Evolutionary conservation across 2,113 vertebrate species (phyloP), one percentile per base, ranked within the genome.

Genomic region (Perca fluviatilis): DNA sequence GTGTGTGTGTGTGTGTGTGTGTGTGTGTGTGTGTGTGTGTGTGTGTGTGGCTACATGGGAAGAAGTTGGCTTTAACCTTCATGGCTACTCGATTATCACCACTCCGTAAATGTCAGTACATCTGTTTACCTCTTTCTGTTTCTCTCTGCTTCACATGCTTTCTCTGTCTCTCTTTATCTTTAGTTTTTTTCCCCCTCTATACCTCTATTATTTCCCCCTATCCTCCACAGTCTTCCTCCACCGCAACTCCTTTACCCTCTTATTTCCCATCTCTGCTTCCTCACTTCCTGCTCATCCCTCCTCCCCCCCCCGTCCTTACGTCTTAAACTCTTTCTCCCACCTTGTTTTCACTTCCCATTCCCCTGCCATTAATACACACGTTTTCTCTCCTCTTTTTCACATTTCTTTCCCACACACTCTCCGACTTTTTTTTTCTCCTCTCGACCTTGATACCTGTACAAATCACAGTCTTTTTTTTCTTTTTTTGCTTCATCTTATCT

Each of bases 51-150:
- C 77, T 89, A 73, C 84, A 82, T 83, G 46, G 58, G 82, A 86
- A 89, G 90, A 92, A 92, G 93, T 93, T 92, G 84, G 70, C 92
- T 94, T 93, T 95, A 91, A 95, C 93, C 94, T 95, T 95, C 94
- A 94, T 93, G 91, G 86, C 89, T 88, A 92, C 89, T 91, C 79
- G 75, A 88, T 92, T 79, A 89, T 80, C 88, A 86, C 63, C 79
- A 43, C 89, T 92, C 91, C 60, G 86, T 93, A 94, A 95, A 95
- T 95, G 94, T 94, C 94, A 93, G 83, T 81, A 86, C 83, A 74
- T 83, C 84, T 79, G 79, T 91, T 85, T 87, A 74, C 82, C 74
- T 86, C 46, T 81, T 47, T 74, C 18, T 75, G n/a, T 73, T 36
- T 27, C 61, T 64, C 49, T 74, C 40, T 25, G 71, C 77, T 76